phyloP scores from a whole-genome alignment of 2,888 invertebrate genomes.

The Sepiola atlantica region DNA sequence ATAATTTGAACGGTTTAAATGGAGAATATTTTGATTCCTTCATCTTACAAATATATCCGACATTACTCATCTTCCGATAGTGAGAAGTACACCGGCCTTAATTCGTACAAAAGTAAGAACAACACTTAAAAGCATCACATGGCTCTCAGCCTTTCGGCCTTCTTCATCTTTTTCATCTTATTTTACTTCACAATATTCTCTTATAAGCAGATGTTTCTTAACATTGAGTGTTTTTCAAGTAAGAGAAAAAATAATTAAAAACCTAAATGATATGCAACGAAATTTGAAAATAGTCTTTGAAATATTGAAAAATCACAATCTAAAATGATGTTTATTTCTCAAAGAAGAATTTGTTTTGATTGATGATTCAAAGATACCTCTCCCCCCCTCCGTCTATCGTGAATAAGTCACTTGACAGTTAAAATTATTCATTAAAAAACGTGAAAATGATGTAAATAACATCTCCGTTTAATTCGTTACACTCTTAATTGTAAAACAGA shows the following conservation, averaged over 20 bases:
- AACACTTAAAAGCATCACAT: neutral
- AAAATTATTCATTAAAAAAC: neutral
- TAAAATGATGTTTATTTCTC: neutral
- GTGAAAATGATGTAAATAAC: neutral
- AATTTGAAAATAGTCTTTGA: constrained; percentile 5
- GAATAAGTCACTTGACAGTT: neutral
- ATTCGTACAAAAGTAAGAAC: neutral
- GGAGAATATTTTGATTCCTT: too few relatives aligned
- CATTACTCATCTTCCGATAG: too few relatives aligned
- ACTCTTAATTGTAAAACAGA: neutral
- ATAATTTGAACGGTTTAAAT: too few relatives aligned
- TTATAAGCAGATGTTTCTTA: neutral
- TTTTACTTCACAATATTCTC: neutral
- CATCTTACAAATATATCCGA: too few relatives aligned
- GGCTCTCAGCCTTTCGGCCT: neutral
- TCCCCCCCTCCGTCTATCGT: neutral
- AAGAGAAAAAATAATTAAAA: neutral
- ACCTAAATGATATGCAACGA: neutral
- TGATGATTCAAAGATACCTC: neutral
- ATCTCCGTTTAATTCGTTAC: neutral
- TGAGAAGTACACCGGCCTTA: neutral
- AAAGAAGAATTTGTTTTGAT: neutral
- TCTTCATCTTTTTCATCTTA: neutral
- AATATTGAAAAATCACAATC: neutral
- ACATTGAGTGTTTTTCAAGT: neutral